Percentiles rank a stretch among this genome's conserved stretches.
Conservation (phyloP, 2,797 vertebrate genomes). For the Sebastes jordani region DNA sequence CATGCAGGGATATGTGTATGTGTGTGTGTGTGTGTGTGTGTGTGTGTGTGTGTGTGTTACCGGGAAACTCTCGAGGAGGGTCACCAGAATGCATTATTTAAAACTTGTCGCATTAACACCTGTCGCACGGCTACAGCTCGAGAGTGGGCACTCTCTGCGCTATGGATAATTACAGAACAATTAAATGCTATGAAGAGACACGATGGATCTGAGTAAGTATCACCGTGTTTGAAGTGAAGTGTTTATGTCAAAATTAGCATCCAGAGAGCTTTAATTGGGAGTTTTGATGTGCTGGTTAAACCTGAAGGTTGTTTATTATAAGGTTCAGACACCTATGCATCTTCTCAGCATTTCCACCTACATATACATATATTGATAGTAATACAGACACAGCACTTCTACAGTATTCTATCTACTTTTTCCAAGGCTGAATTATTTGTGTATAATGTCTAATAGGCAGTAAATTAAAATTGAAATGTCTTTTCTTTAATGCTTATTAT, state of each 20-base stretch:
- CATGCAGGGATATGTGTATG: slow-evolving; percentile 16
- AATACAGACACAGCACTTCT: background rate
- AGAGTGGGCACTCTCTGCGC: slow-evolving; percentile 1
- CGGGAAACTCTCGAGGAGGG: slow-evolving; percentile 38
- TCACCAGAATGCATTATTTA: slow-evolving; percentile 66
- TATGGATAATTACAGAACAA: slow-evolving; percentile 35
- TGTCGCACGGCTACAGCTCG: slow-evolving; percentile 29
- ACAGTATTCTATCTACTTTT: background rate
- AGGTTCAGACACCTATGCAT: background rate
- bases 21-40: slow-evolving; percentile 4
- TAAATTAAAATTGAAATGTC: background rate
- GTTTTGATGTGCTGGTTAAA: background rate
- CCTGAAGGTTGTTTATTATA: background rate
- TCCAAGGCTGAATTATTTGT: background rate
- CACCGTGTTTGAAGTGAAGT: background rate
- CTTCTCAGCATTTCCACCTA: background rate
- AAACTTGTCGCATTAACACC: slow-evolving; percentile 53
- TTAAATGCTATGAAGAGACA: slow-evolving; percentile 1
- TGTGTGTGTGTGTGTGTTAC: background rate
- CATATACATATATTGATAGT: background rate
- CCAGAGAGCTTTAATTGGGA: slow-evolving; percentile 8
- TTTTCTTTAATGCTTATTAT: background rate
- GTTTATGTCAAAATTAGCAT: slow-evolving; percentile 9
- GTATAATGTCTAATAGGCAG: background rate
- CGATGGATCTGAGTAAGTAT: background rate